Base-by-base conservation (phyloP, 2,888 invertebrate genomes). In the Phanerotoma sp. region DNA sequence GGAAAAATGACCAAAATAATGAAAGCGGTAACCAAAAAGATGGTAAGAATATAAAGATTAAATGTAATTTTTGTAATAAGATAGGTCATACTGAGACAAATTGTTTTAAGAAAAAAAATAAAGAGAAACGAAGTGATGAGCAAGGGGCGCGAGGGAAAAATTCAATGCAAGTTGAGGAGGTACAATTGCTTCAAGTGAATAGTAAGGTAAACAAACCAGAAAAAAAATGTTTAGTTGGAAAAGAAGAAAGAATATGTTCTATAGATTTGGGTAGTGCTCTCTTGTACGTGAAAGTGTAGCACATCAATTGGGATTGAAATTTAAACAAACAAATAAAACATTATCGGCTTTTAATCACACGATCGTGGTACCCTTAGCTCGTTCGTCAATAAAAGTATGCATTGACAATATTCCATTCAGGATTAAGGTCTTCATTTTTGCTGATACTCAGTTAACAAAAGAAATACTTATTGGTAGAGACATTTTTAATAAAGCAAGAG, bases 241-340 rank as follows among this genome's bases (percentile, higher is more conserved):
- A 41, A 4, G 9, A 33, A 28, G 51, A 58, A 28, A 59, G 18
- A 18, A 20, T 40, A 15, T 64, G 61, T 6, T 56, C 41, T 0
- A 25, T 65, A 1, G 62, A 66, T 53, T 38, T 64, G 15, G 63
- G 62, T 1, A 62, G 61, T 25, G 63, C 25, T 62, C 65, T 1
- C 35, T 64, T 11, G 57, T 64, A 7, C 47, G 59, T 16, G 59
- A 64, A n/a, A 55, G 56, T 13, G 11, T 52, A 40, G 60, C 63
- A 4, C 37, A 42, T 10, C 6, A 20, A n/a, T 41, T 63, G 18
- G 47, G 54, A 5, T 42, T 60, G 16, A 30, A 33, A 11, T 32
- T 57, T 3, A 47, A 53, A 38, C 13, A 35, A n/a, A 60, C 61
- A 3, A 11, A 42, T 2, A 47, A 57, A 48, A 53, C 41, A 1